A percentile compares a stretch with the other conserved stretches of the same genome.
Conservation (phyloP, 2,797 vertebrate species). For the Steatocranus sp. region DNA sequence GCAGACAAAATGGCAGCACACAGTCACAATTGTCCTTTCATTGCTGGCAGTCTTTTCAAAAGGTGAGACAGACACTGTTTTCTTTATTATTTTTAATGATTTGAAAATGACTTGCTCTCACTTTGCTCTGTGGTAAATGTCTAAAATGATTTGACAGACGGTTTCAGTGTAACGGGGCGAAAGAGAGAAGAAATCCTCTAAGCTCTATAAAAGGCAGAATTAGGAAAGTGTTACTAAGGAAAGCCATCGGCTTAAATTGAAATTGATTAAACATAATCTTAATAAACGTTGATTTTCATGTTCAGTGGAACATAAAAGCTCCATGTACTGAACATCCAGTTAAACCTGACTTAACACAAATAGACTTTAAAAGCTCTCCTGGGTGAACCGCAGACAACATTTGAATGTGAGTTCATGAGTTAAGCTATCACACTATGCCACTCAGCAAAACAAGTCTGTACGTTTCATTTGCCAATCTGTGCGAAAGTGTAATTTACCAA, state of each 20-base stretch:
- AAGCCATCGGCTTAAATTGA: not conserved
- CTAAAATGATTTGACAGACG: not conserved
- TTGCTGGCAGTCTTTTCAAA: not conserved
- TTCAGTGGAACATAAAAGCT: not conserved
- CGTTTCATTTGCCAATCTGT: not conserved
- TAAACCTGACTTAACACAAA: not conserved
- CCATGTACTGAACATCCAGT: not conserved
- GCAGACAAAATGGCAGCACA: not conserved
- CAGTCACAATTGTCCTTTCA: accelerated
- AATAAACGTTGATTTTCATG: not conserved
- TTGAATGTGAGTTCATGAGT: not conserved
- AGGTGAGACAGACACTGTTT: not conserved
- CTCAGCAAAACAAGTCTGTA: not conserved
- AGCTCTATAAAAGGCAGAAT: not conserved
- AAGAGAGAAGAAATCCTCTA: not conserved
- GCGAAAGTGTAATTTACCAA: not conserved
- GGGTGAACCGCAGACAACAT: not conserved
- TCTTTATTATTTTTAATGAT: not conserved
- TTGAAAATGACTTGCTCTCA: not conserved
- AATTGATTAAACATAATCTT: not conserved
- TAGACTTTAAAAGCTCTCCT: not conserved
- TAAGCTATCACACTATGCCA: not conserved
- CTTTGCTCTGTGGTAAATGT: not conserved
- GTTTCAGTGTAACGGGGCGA: not conserved
- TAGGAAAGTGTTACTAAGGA: not conserved